phyloP scores from a whole-genome alignment of 2,888 invertebrate species.

The Ernsta delagoae region DNA sequence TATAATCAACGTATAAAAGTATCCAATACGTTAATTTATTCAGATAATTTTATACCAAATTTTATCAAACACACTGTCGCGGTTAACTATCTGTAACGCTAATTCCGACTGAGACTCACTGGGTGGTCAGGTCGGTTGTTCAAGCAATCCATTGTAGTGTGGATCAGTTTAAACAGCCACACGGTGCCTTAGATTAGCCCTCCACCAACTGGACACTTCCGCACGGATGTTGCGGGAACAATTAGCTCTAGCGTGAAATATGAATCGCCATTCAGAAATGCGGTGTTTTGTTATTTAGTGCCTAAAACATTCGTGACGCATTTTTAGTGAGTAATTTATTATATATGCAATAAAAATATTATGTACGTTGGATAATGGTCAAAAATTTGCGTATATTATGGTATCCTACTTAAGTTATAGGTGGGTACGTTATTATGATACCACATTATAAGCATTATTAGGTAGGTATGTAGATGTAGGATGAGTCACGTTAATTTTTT shows the following conservation, averaged over 20 bases:
- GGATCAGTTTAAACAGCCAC: constrained; percentile 68
- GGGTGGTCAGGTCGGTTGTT: constrained; percentile 75
- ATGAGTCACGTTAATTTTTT: too few relatives aligned
- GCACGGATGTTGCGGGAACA: constrained; percentile 65
- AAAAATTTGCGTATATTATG: too few relatives aligned
- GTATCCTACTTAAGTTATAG: too few relatives aligned
- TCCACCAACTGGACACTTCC: constrained; percentile 66
- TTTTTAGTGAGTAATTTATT: background rate
- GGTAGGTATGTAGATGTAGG: too few relatives aligned
- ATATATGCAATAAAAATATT: too few relatives aligned
- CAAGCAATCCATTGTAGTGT: constrained; percentile 55
- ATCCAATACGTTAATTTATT: too few relatives aligned
- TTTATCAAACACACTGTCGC: too few relatives aligned
- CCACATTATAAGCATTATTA: too few relatives aligned
- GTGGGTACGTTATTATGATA: too few relatives aligned
- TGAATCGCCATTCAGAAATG: constrained; percentile 26
- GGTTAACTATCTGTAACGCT: background rate
- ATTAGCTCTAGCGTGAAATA: constrained; percentile 37
- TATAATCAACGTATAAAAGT: too few relatives aligned
- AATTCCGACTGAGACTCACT: constrained; percentile 53
- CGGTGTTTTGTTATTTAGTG: constrained; percentile 3
- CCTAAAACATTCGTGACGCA: constrained; percentile 17
- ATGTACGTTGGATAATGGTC: too few relatives aligned
- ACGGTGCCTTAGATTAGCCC: constrained; percentile 46
- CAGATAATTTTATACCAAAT: too few relatives aligned